A percentile compares a stretch with the other conserved stretches of the same genome.
These are phyloP conservation scores for Taeniopygia guttata DNA, from an alignment of 2,797 vertebrate species.

Conservation along the genomic window DNA sequence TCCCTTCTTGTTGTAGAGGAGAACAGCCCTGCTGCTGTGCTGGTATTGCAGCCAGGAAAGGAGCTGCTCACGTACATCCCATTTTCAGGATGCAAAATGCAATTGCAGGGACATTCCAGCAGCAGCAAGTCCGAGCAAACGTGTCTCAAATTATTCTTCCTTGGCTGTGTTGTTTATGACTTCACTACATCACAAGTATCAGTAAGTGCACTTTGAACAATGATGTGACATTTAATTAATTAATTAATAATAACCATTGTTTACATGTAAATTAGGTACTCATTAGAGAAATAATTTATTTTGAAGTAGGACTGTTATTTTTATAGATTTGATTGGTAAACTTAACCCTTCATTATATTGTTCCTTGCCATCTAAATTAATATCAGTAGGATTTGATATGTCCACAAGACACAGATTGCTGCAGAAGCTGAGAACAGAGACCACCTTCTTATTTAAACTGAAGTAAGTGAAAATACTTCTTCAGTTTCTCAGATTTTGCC, in stretches of 20 bases:
- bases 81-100: not conserved
- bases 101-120: not conserved
- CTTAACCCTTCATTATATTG: not conserved
- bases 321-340: conserved; percentile 11
- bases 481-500: not conserved
- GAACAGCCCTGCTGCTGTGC: not conserved
- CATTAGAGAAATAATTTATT: not conserved
- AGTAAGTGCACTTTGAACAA: not conserved
- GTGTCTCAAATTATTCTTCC: not conserved
- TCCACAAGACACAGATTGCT: not conserved
- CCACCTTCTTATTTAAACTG: not conserved
- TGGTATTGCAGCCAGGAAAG: not conserved
- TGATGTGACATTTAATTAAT: not conserved
- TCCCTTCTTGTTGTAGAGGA: not conserved
- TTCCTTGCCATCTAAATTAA: not conserved
- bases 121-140: not conserved
- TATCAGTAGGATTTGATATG: not conserved
- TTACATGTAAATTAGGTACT: conserved; percentile 35
- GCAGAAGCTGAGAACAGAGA: not conserved
- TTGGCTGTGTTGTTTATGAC: not conserved
- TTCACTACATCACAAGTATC: not conserved
- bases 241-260: not conserved
- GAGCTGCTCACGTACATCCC: rapidly evolving
- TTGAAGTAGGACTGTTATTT: not conserved
- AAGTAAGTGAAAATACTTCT: not conserved